These are phyloP conservation scores for Tetraodon nigroviridis DNA, from an alignment of 2,113 vertebrate genomes.

Conservation along the genomic window DNA sequence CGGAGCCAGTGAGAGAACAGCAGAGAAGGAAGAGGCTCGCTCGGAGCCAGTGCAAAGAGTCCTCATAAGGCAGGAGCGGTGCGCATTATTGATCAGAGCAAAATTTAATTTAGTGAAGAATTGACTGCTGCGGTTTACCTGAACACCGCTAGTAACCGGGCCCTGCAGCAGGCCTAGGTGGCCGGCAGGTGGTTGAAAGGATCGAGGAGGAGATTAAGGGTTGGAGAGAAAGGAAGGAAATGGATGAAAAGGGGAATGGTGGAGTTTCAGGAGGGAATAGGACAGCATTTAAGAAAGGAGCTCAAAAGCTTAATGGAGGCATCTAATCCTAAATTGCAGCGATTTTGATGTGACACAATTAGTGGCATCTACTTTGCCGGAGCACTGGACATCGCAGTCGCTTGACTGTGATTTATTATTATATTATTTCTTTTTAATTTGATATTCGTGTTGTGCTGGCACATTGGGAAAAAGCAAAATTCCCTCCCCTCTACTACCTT, in stretches of 20 bases:
- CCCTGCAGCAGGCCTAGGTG: constrained; percentile 58
- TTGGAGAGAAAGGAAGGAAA: constrained; percentile 63
- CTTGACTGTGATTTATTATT: constrained; percentile 28
- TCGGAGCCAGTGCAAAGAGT: constrained; percentile 51
- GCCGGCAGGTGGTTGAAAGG: constrained; percentile 66
- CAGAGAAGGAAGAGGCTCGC: constrained; percentile 41
- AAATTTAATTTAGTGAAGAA: constrained; percentile 73
- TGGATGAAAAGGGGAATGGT: constrained; percentile 59
- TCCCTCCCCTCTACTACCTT: constrained; percentile 5
- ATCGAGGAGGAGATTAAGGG: constrained; percentile 65
- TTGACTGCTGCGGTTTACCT: constrained; percentile 70
- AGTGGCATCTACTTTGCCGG: constrained; percentile 44
- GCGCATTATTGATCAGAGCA: constrained; percentile 70
- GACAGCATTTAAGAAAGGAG: constrained; percentile 50
- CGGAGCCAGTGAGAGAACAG: constrained; percentile 44
- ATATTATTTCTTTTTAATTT: no score
- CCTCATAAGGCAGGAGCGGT: constrained; percentile 52
- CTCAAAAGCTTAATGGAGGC: constrained; percentile 70
- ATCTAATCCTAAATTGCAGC: constrained; percentile 68
- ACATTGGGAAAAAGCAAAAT: constrained; percentile 52
- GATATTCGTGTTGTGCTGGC: constrained; percentile 11
- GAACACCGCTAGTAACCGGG: constrained; percentile 51
- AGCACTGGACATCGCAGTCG: constrained; percentile 37
- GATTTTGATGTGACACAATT: constrained; percentile 67
- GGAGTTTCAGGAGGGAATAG: constrained; percentile 62